phyloP scores from a whole-genome alignment of 2,113 vertebrate genomes.

The Vimba vimba region DNA sequence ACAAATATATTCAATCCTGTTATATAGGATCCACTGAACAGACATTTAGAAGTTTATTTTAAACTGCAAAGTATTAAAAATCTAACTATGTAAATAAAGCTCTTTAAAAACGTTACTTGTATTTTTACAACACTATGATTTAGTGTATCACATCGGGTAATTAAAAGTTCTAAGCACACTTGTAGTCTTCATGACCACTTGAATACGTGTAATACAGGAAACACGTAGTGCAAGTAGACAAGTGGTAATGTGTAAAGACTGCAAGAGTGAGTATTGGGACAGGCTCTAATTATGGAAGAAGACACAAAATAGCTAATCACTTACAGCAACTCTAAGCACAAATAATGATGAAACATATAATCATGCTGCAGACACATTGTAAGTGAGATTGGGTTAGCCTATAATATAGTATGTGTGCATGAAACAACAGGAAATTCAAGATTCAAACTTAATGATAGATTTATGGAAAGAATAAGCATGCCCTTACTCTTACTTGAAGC shows the following conservation, averaged over 20 bases:
- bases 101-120: background rate
- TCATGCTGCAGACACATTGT: background rate
- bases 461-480: background rate
- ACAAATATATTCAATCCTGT: background rate
- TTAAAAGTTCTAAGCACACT: background rate
- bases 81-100: background rate
- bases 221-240: background rate
- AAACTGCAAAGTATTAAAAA: background rate
- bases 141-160: background rate
- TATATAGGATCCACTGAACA: background rate
- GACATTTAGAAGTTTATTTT: background rate
- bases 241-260: background rate
- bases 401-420: background rate
- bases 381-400: background rate
- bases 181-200: background rate
- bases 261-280: background rate
- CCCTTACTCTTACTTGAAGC: constrained; percentile 63
- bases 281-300: background rate
- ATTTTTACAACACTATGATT: background rate
- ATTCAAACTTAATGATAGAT: background rate
- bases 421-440: background rate
- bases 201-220: background rate
- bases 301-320: background rate
- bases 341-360: background rate
- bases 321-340: background rate